A percentile compares a stretch with the other conserved stretches of the same genome.
Evolutionary conservation across 2,888 invertebrate species (phyloP).

Genomic region (Pristionchus exspectatus): DNA sequence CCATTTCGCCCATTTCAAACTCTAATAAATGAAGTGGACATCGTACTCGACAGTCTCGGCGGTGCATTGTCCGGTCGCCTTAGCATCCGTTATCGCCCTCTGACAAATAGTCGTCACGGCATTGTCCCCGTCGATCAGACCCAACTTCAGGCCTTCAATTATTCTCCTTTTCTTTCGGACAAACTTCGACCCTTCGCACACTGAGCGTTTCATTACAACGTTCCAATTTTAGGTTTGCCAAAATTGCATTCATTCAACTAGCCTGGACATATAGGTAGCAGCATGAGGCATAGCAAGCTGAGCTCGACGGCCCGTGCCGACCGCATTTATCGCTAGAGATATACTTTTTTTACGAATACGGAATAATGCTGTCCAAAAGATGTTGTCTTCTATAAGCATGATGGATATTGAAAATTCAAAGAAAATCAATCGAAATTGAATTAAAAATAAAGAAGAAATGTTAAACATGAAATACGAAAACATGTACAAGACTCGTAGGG

Average conservation of each 20-base stretch:
- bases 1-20: not conserved
- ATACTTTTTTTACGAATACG: too few relatives aligned
- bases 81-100: slow-evolving; percentile 5
- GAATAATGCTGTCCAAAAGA: too few relatives aligned
- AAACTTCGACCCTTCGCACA: not conserved
- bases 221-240: not conserved
- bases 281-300: not conserved
- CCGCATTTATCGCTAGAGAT: too few relatives aligned
- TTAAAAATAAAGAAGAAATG: too few relatives aligned
- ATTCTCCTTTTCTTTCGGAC: not conserved
- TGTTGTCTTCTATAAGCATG: too few relatives aligned
- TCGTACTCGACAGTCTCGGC: not conserved
- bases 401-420: too few relatives aligned
- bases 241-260: not conserved
- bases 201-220: not conserved
- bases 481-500: not conserved
- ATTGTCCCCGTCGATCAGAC: slow-evolving; percentile 8
- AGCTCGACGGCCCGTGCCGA: too few relatives aligned
- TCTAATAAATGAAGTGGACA: too few relatives aligned
- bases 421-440: too few relatives aligned
- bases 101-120: not conserved
- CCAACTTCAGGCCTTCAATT: not conserved
- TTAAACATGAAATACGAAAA: not conserved
- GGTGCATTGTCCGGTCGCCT: not conserved
- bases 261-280: not conserved